phyloP scores from a whole-genome alignment of 1,140 invertebrate genomes.

The Macrobrachium nipponense region DNA sequence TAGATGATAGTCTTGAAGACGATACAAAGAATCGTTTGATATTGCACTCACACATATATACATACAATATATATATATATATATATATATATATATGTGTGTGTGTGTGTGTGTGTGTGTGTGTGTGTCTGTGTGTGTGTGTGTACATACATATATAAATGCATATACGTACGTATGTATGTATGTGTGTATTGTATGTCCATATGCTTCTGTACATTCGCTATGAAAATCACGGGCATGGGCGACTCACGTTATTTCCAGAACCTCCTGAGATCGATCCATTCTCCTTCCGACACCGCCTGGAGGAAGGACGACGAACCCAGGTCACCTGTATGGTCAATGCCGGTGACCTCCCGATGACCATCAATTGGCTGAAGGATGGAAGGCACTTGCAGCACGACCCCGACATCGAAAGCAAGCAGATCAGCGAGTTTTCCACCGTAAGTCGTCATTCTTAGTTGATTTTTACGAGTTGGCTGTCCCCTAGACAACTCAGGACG shows the following conservation, averaged over 20 bases:
- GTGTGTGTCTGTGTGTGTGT: background rate
- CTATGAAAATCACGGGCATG: background rate
- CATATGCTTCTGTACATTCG: background rate
- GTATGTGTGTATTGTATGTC: background rate
- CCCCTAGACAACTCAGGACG: too few species aligned
- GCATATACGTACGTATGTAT: conserved; percentile 25
- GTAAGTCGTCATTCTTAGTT: conserved; percentile 12
- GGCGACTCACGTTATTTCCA: conserved; percentile 31
- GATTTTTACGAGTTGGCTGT: too few species aligned
- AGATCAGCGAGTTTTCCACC: conserved; percentile 59
- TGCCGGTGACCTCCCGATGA: conserved; percentile 68
- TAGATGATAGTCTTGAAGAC: background rate
- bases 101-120: too few species aligned
- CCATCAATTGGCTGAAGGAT: conserved; percentile 72
- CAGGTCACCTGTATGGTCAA: conserved; percentile 69
- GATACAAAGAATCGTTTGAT: background rate
- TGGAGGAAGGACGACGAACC: conserved; percentile 66
- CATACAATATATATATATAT: too few species aligned
- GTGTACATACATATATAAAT: conserved; percentile 29
- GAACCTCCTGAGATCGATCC: conserved; percentile 66
- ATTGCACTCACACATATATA: too few species aligned
- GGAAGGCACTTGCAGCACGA: conserved; percentile 67
- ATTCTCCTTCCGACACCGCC: conserved; percentile 63
- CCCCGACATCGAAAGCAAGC: conserved; percentile 56
- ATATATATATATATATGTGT: too few species aligned